phyloP scores from a whole-genome alignment of 2,888 invertebrate genomes.

The Drosophila maculinotata region DNA sequence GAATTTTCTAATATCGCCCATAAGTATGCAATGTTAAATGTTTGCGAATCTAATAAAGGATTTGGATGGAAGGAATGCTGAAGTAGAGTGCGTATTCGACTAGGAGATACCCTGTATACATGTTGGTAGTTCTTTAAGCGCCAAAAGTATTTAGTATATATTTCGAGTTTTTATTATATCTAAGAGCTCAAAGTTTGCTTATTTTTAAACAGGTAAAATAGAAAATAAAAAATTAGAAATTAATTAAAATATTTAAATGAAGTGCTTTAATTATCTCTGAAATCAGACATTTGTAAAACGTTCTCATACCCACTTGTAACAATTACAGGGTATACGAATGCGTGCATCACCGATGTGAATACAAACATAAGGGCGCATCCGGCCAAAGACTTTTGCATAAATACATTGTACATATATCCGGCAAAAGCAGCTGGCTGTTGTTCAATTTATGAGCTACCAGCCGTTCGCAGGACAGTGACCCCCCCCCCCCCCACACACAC shows the following conservation, averaged over 20 bases:
- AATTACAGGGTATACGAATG: neutral
- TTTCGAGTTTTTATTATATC: neutral
- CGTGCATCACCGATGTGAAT: neutral
- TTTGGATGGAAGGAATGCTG: neutral
- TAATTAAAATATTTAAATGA: too few relatives aligned
- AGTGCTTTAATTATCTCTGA: neutral
- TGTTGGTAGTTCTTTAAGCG: too few relatives aligned
- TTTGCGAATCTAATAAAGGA: neutral
- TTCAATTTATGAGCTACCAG: neutral
- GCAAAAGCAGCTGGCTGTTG: neutral
- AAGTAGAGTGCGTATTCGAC: neutral
- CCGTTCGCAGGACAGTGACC: constrained; percentile 14
- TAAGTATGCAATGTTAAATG: neutral
- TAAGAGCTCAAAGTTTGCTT: too few relatives aligned
- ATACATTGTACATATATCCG: neutral
- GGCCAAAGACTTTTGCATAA: neutral
- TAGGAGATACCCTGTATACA: neutral
- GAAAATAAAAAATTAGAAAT: too few relatives aligned
- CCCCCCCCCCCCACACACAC: constrained; percentile 1
- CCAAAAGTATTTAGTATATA: too few relatives aligned
- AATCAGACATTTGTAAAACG: too few relatives aligned
- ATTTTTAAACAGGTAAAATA: neutral
- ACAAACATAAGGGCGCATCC: neutral
- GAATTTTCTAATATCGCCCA: too few relatives aligned
- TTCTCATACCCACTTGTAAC: neutral